A percentile compares a stretch with the other conserved stretches of the same genome.
phyloP scores from a whole-genome alignment of 2,113 vertebrate genomes.

The Tachysurus fulvidraco region DNA sequence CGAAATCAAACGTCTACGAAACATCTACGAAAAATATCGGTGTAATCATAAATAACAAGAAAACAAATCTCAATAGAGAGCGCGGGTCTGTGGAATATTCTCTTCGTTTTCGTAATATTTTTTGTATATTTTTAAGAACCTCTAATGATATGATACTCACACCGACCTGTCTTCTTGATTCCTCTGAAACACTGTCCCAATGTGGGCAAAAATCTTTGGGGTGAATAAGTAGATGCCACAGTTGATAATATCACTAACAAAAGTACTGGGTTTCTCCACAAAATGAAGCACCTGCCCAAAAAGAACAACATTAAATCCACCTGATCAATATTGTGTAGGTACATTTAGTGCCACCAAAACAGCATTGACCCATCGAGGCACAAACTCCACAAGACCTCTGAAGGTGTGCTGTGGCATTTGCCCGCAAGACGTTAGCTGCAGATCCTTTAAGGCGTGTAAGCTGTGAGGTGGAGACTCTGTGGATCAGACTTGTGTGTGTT shows the following conservation, averaged over 20 bases:
- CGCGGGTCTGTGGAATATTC: not conserved
- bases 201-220: slow-evolving; percentile 89
- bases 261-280: slow-evolving; percentile 96
- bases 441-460: too few relatives aligned
- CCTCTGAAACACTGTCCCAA: slow-evolving; percentile 87
- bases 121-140: not conserved
- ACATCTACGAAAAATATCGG: not conserved
- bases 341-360: too few relatives aligned
- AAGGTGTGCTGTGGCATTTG: too few relatives aligned
- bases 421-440: too few relatives aligned
- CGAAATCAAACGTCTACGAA: not conserved
- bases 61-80: not conserved
- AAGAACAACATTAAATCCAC: not conserved
- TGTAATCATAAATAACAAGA: not conserved
- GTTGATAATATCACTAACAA: slow-evolving; percentile 98
- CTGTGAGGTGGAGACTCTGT: too few relatives aligned
- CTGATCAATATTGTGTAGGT: not conserved
- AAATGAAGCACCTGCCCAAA: slow-evolving; percentile 88
- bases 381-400: too few relatives aligned
- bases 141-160: slow-evolving; percentile 75
- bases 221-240: slow-evolving; percentile 96
- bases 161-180: slow-evolving; percentile 86
- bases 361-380: too few relatives aligned
- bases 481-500: too few relatives aligned
- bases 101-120: not conserved